These are phyloP conservation scores for Chloromyia formosa DNA, from an alignment of 2,888 invertebrate species.

Conservation along the genomic window DNA sequence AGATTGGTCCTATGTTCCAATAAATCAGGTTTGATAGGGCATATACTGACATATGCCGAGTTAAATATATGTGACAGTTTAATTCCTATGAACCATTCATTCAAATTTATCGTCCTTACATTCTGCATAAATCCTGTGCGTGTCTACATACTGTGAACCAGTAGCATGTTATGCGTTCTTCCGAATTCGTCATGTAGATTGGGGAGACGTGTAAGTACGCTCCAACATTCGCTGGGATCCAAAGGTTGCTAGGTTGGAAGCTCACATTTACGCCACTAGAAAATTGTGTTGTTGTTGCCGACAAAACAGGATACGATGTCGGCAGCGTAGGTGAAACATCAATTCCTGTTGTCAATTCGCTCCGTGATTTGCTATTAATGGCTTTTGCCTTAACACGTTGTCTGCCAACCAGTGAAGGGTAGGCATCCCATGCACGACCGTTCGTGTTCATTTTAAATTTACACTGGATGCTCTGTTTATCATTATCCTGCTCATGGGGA, in stretches of 20 bases:
- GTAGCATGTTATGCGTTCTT: slow-evolving; percentile 34
- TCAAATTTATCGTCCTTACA: slow-evolving; percentile 45
- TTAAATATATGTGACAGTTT: slow-evolving; percentile 55
- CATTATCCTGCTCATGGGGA: slow-evolving; percentile 13
- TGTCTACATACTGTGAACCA: slow-evolving; percentile 32
- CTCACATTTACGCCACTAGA: neutral
- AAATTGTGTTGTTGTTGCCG: neutral
- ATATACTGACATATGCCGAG: slow-evolving; percentile 54
- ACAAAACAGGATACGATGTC: slow-evolving; percentile 17
- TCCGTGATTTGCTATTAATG: slow-evolving; percentile 45
- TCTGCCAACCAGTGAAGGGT: slow-evolving; percentile 23
- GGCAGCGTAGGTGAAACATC: slow-evolving; percentile 35
- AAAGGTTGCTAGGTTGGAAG: neutral
- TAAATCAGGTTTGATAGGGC: slow-evolving; percentile 55
- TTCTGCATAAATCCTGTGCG: slow-evolving; percentile 44
- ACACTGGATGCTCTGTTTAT: slow-evolving; percentile 25
- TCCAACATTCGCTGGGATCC: neutral
- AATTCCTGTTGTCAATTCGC: slow-evolving; percentile 43
- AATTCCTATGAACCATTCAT: slow-evolving; percentile 51
- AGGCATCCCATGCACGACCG: no score
- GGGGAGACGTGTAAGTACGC: slow-evolving; percentile 24
- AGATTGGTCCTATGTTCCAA: slow-evolving; percentile 48
- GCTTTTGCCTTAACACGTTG: slow-evolving; percentile 40
- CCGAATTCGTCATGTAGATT: slow-evolving; percentile 11
- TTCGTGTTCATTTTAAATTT: slow-evolving; percentile 24